These are phyloP conservation scores for Drosophila sp. DNA, from an alignment of 1,140 invertebrate species.

Conservation along the genomic window DNA sequence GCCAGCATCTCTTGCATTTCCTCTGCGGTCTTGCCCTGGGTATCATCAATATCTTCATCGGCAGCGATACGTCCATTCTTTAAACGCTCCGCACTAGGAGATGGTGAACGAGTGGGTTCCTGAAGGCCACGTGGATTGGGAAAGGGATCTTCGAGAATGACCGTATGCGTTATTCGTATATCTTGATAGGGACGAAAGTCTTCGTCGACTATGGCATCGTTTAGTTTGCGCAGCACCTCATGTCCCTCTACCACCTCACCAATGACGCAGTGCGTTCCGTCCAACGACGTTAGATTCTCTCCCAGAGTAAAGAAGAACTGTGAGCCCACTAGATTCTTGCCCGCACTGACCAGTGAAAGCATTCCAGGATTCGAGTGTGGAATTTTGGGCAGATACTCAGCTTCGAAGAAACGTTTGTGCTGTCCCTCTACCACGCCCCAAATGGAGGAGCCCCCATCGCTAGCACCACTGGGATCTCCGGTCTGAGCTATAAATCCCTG, in stretches of 20 bases:
- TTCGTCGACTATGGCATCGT: conserved; percentile 96
- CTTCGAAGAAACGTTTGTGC: conserved; percentile 95
- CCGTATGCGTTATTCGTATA: conserved; percentile 98
- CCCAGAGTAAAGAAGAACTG: conserved; percentile 98
- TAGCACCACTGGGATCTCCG: conserved; percentile 96
- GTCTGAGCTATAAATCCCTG: conserved; percentile 98
- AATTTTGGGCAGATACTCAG: conserved; percentile 95
- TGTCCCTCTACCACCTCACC: conserved; percentile 96
- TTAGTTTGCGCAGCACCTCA: conserved; percentile 94
- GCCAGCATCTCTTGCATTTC: conserved; percentile 95
- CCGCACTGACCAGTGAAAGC: conserved; percentile 98
- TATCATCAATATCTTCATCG: conserved; percentile 97
- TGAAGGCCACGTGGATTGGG: conserved; percentile 92
- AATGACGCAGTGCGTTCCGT: conserved; percentile 97
- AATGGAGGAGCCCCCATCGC: conserved; percentile 95
- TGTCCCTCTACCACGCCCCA: conserved; percentile 93
- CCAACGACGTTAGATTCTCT: conserved; percentile 94
- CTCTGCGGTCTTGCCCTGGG: conserved; percentile 90
- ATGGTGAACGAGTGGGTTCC: conserved; percentile 93
- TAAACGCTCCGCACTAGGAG: conserved; percentile 90
- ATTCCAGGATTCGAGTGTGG: conserved; percentile 94
- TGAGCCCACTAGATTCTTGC: conserved; percentile 96
- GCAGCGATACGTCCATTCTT: conserved; percentile 95
- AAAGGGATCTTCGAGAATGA: conserved; percentile 98
- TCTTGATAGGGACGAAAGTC: conserved; percentile 97